Base-by-base conservation (phyloP, 2,113 vertebrate species). In the Gadus macrocephalus region DNA sequence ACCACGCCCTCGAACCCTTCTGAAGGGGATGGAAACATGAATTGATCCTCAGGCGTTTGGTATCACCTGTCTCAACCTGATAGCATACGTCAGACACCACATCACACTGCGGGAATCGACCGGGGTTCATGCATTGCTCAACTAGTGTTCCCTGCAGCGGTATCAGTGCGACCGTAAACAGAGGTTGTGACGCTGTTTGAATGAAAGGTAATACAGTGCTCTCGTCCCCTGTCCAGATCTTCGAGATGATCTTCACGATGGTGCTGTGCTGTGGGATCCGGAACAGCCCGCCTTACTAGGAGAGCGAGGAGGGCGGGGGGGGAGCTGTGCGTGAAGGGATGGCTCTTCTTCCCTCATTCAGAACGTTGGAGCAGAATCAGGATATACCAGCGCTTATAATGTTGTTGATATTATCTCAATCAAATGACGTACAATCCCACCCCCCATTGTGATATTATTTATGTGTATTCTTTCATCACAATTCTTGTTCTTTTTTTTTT, bases 231-330 rank as follows among this genome's bases (percentile, higher is more conserved):
- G 8, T 75, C 69, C 28, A 90, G 89, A 84, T 90, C 68, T 90
- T 90, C 14, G 89, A 90, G 71, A 90, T 90, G 89, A 90, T 90
- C 81, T 90, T 90, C 86, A 90, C 89, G 71, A 90, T 90, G 89
- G 87, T 90, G 76, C 89, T 90, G 58, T 90, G 89, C 20, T 90
- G 89, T n/a, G 89, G 89, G 73, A 90, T 90, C 72, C 87, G 85
- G 3, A 89, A 90, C 83, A 89, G 78, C 64, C 87, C 87, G 38
- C 85, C 78, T 0, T 90, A 90, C 70, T 90, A 83, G 62, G 11
- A 69, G 62, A 49, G 35, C 11, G 2, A 67, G 19, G 9, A 60
- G 67, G 62, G 22, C 53, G 22, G 5, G 58, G 5, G 5, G 59
- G 61, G 20, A 25, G 7, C 70, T 67, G 35, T 70, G 63, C 69